Evolutionary conservation across 2,797 vertebrate genomes (phyloP).

Genomic region (Sparidentex hasta): DNA sequence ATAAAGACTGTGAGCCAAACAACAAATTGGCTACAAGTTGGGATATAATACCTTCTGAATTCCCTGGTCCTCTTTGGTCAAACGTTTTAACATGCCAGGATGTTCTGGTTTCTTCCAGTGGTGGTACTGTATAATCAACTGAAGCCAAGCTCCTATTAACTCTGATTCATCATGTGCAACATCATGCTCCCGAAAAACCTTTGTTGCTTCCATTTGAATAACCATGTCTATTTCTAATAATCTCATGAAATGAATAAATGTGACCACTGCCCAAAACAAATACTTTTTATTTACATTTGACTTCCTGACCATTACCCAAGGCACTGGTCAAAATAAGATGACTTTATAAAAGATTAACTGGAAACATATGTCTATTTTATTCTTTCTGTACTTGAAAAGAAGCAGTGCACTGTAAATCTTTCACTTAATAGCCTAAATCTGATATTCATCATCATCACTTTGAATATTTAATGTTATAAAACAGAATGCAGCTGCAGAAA

Average conservation of each 20-base stretch:
- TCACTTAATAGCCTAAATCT: conserved; percentile 24
- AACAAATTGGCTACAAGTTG: conserved; percentile 49
- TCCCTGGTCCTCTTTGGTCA: conserved; percentile 13
- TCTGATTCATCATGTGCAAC: conserved; percentile 50
- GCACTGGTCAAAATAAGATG: conserved; percentile 21
- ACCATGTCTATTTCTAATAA: conserved; percentile 10
- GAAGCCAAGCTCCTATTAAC: conserved; percentile 41
- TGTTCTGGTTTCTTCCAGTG: conserved; percentile 39
- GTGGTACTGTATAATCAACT: conserved; percentile 43
- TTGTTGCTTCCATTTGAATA: conserved; percentile 31
- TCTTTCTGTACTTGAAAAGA: conserved; percentile 29
- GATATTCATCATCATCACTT: conserved; percentile 44
- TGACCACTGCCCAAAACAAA: conserved; percentile 31
- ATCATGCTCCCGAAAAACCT: conserved; percentile 34
- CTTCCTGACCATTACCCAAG: conserved; percentile 29
- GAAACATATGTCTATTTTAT: conserved; percentile 45
- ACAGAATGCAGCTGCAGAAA: conserved; percentile 28
- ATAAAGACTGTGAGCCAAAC: conserved; percentile 30
- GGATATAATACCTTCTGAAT: conserved; percentile 43
- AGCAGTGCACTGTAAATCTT: conserved; percentile 27
- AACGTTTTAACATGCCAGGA: conserved; percentile 33
- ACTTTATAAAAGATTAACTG: conserved; percentile 31
- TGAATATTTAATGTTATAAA: conserved; percentile 26
- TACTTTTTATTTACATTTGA: conserved; percentile 18
- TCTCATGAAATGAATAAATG: conserved; percentile 14